Evolutionary conservation across 2,113 vertebrate species (phyloP), one percentile per base, ranked within the genome.

Genomic region (Nanorana parkeri): DNA sequence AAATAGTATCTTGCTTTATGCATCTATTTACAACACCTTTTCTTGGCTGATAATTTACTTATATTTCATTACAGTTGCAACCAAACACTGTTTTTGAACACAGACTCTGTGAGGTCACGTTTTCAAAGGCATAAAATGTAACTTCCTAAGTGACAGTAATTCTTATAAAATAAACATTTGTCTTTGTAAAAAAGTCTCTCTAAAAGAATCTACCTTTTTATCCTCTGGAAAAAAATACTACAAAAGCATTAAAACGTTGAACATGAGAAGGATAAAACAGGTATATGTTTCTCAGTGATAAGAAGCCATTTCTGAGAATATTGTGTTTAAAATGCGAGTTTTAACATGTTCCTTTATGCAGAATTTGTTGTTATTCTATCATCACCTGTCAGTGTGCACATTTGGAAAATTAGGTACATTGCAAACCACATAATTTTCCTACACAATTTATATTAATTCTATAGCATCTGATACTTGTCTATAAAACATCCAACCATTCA

Each of bases 81-180:
- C 80, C 52, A 58, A 36, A 82, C 51, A 26, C 61, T 58, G 69
- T 66, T 61, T 65, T 82, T 74, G 80, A 73, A 82, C 75, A 82
- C 51, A 75, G 32, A 82, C 74, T 61, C 47, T 67, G 55, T 36
- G 26, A 75, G 80, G 80, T 82, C 69, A 82, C 17, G 47, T 82
- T 82, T 82, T 74, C 71, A 82, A 82, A 82, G 36, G 80, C 29
- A 17, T 63, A 55, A 74, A 64, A 82, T 75, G 36, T 82, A 82
- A 41, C 61, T 75, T 41, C 74, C 41, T 75, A 65, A 82, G 80
- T 82, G 71, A 82, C 61, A 82, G 71, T 66, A 74, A 82, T 75
- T 74, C 51, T 75, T 71, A 74, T 74, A 82, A 82, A 66, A 75
- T 75, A 82, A 74, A 82, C 80, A 75, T 82, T 82, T 71, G 78